Conservation (phyloP, 2,113 vertebrate species). For the Nicator chloris region DNA sequence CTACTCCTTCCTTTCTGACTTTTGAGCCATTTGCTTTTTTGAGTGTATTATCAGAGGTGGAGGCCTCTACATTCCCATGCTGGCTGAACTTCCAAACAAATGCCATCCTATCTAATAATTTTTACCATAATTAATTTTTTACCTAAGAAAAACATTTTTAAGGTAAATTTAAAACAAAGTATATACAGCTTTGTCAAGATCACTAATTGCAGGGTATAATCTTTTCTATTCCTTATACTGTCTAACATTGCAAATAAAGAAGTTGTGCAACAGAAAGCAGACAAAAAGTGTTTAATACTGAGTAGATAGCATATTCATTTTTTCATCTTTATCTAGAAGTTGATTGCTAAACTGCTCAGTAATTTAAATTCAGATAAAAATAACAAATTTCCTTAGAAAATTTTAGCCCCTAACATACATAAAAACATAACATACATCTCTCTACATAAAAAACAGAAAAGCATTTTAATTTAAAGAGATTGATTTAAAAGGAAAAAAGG, state of each 20-base stretch:
- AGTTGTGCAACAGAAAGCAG: not conserved
- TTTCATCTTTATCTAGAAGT: not conserved
- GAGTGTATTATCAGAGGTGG: not conserved
- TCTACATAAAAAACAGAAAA: not conserved
- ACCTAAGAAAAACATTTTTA: conserved; percentile 40
- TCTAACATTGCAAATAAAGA: not conserved
- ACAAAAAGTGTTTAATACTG: not conserved
- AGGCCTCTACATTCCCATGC: not conserved
- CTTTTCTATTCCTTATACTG: not conserved
- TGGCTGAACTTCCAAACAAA: conserved; percentile 55
- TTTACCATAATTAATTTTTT: conserved; percentile 40
- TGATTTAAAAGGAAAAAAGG: not conserved
- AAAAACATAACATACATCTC: not conserved
- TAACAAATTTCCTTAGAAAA: not conserved
- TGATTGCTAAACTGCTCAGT: not conserved
- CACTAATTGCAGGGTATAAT: not conserved
- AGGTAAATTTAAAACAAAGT: not conserved
- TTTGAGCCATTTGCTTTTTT: conserved; percentile 6
- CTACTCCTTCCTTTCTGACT: conserved; percentile 17
- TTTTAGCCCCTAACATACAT: not conserved
- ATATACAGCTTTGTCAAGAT: not conserved
- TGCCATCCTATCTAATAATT: conserved; percentile 8
- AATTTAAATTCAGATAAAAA: not conserved
- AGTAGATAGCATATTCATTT: not conserved
- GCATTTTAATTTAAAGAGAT: not conserved